Evolutionary conservation across 2,888 invertebrate species (phyloP), one percentile per base, ranked within the genome.

Genomic region (Meandrusa payeni): DNA sequence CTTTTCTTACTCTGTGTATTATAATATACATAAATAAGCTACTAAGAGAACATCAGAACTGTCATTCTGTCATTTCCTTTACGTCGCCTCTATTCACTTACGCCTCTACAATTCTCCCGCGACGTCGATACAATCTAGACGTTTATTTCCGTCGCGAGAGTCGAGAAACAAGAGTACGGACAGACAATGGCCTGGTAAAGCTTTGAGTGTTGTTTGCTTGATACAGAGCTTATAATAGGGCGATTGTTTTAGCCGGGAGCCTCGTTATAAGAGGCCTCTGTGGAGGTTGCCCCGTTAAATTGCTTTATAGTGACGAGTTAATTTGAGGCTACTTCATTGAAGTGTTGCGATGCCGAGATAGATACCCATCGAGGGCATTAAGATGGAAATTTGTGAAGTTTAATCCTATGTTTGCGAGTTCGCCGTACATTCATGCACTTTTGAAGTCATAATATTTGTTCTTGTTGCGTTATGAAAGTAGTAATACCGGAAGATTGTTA

Each of bases 71-170:
- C 36, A 36, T 36, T 26, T 17, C n/a, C 3, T 17, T 36, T 32
- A 22, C 27, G 22, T 31, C 6, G 4, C 7, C 37, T 39, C 24
- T 12, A 34, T 24, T 34, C 33, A 31, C 32, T 32, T 33, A 13
- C 27, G 3, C 31, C 31, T 34, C 41, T 41, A 47, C 33, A 17
- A 31, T 38, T 32, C 22, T 20, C 11, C 41, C 28, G 10, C 10
- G 15, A 28, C 9, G 26, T 39, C 43, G 68, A 72, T 69, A 50
- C 46, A 31, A 69, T 69, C 63, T 57, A 41, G 59, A 57, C 60
- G 57, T 53, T 46, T 62, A 63, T 63, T 64, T 69, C 64, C 65
- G 63, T 64, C 40, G 34, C 41, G 53, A 37, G 31, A n/a, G 24
- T 45, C 42, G 50, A 51, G 47, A 52, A 63, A 63, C 61, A 60